Base-by-base conservation (phyloP, 2,113 vertebrate species). In the Dermatemys mawii region DNA sequence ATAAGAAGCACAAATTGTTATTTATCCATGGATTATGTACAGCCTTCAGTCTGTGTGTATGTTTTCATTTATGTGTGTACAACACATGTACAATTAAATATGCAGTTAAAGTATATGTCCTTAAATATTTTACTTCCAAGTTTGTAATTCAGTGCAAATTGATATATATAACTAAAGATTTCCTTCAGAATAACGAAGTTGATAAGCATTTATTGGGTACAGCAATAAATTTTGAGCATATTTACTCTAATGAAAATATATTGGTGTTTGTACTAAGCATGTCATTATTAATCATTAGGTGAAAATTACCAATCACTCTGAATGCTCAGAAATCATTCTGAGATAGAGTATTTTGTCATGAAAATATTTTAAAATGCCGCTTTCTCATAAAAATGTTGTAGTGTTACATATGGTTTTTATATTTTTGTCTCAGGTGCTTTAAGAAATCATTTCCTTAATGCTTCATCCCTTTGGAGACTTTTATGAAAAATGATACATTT, bases 371-470 rank as follows among this genome's bases (percentile, higher is more conserved):
- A 3, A 87, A 95, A 17, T 4, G 41, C 4, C 46, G 26, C 35
- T 49, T 97, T 93, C 67, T 8, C 57, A 75, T 90, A 55, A 96
- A 84, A 95, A 57, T 87, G 44, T 80, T 97, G 81, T 70, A 41
- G 22, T 90, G 26, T 93, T 94, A 79, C 78, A 78, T 94, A 76
- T 95, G 38, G 3, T 85, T 96, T 96, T 93, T 89, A 57, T 94
- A 90, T 87, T 95, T 90, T 81, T 97, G 44, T 70, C 92, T 94
- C 46, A 11, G 50, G 67, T 87, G 17, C 78, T 78, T 84, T 94
- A 88, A 90, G 53, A n/a, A 92, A 83, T 98, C 94, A 92, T 6
- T 87, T 94, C 78, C 21, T 26, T 87, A 19, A 46, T 79, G 51
- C 27, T 85, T 88, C 11, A 78, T n/a, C 4, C n/a, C 78, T 92